A percentile compares a stretch with the other conserved stretches of the same genome.
Conservation (phyloP, 2,113 vertebrate genomes). For the Lepus americanus region DNA sequence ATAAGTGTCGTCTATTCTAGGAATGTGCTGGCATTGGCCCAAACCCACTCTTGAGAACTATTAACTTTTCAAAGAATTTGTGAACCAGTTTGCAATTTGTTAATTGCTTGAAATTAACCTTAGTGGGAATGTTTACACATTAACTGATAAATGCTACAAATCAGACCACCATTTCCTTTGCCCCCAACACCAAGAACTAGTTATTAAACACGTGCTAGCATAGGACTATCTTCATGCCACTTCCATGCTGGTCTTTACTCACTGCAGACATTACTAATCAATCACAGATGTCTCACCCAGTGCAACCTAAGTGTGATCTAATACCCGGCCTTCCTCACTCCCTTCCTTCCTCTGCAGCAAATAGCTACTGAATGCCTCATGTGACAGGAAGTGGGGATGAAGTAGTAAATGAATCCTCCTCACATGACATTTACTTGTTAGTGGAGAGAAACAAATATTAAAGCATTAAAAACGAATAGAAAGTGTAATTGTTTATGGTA, state of each 20-base stretch:
- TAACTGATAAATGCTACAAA: constrained; percentile 22
- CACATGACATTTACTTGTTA: not conserved
- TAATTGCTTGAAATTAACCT: constrained; percentile 14
- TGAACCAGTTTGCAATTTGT: constrained; percentile 10
- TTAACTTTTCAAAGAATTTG: not conserved
- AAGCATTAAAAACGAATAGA: not conserved
- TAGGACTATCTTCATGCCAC: not conserved
- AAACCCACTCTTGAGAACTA: not conserved
- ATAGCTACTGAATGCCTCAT: not conserved
- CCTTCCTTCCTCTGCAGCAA: not conserved
- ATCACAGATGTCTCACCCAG: not conserved
- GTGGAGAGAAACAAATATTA: not conserved
- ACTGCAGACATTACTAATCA: not conserved
- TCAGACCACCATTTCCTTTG: not conserved
- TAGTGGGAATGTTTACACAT: not conserved
- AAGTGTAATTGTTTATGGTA: not conserved
- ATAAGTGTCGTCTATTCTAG: not conserved
- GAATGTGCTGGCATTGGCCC: not conserved
- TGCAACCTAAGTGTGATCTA: not conserved
- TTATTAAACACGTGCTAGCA: not conserved
- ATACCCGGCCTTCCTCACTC: not conserved
- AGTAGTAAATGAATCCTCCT: not conserved
- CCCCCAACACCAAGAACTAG: not conserved
- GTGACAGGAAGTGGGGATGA: not conserved
- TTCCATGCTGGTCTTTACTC: not conserved